phyloP scores from a whole-genome alignment of 2,888 invertebrate species.

The Ferdinandea cuprea region DNA sequence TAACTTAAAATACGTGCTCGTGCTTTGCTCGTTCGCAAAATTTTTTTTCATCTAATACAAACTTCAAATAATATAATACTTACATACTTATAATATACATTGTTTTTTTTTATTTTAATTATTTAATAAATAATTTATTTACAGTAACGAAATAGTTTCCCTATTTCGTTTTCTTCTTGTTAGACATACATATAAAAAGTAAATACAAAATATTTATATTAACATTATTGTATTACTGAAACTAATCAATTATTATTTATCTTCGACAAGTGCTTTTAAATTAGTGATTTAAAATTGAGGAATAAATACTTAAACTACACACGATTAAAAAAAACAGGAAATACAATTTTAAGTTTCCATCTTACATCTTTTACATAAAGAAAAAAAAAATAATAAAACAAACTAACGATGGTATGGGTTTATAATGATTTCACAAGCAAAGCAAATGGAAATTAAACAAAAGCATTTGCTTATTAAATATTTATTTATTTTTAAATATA shows the following conservation, averaged over 20 bases:
- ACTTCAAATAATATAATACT: no score
- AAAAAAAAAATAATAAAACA: no score
- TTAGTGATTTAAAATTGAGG: slow-evolving; percentile 64
- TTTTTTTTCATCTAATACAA: slow-evolving; percentile 43
- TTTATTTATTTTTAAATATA: slow-evolving; percentile 53
- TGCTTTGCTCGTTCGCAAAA: slow-evolving; percentile 67
- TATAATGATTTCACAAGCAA: slow-evolving; percentile 32
- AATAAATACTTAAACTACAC: slow-evolving; percentile 25
- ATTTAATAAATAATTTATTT: slow-evolving; percentile 17
- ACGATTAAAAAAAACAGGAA: slow-evolving; percentile 16
- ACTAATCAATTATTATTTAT: slow-evolving; percentile 55
- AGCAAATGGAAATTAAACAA: slow-evolving; percentile 38
- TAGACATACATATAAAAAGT: no score
- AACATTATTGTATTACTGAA: slow-evolving; percentile 31
- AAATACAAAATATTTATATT: slow-evolving; percentile 11
- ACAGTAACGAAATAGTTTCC: not conserved
- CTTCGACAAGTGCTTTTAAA: slow-evolving; percentile 73
- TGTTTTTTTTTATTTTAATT: slow-evolving; percentile 13
- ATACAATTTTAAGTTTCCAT: slow-evolving; percentile 33
- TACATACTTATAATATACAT: slow-evolving; percentile 34
- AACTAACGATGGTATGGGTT: no score
- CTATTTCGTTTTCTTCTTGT: no score
- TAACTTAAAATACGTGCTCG: slow-evolving; percentile 51
- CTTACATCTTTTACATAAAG: slow-evolving; percentile 37
- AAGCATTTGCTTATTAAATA: slow-evolving; percentile 39